These are phyloP conservation scores for Hexactinellida sp. DNA, from an alignment of 37 sponge, comb jelly and placozoan species.

Conservation along the genomic window DNA sequence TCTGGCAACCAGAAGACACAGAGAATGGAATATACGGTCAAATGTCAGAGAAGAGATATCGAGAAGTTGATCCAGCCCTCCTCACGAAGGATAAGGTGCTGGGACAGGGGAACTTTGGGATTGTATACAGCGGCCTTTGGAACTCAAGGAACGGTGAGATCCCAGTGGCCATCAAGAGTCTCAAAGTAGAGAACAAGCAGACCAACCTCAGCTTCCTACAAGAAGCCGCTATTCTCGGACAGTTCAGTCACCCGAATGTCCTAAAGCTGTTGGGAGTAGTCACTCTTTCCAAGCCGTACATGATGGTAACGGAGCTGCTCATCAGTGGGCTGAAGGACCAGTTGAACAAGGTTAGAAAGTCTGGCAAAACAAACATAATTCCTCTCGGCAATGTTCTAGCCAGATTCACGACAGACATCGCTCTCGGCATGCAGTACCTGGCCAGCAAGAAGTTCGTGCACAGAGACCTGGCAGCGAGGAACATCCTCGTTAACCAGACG, in stretches of 20 bases:
- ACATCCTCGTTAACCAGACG: constrained; percentile 7
- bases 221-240: background rate
- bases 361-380: background rate
- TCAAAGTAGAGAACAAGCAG: background rate
- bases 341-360: background rate
- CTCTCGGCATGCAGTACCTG: constrained; percentile 28
- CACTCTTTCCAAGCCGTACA: background rate
- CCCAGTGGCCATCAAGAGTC: background rate
- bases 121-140: background rate
- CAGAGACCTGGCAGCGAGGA: constrained; percentile 26
- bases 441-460: constrained; percentile 23
- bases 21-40: background rate
- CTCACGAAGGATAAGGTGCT: background rate
- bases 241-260: background rate
- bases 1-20: background rate
- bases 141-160: background rate
- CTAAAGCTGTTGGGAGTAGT: background rate
- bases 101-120: background rate
- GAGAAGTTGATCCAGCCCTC: background rate
- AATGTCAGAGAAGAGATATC: background rate
- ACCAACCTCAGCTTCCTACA: background rate
- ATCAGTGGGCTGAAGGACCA: background rate
- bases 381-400: background rate
- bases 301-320: background rate
- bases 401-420: constrained; percentile 18